Base-by-base conservation (phyloP, 1,140 invertebrate genomes). In the Drosophila hydei region DNA sequence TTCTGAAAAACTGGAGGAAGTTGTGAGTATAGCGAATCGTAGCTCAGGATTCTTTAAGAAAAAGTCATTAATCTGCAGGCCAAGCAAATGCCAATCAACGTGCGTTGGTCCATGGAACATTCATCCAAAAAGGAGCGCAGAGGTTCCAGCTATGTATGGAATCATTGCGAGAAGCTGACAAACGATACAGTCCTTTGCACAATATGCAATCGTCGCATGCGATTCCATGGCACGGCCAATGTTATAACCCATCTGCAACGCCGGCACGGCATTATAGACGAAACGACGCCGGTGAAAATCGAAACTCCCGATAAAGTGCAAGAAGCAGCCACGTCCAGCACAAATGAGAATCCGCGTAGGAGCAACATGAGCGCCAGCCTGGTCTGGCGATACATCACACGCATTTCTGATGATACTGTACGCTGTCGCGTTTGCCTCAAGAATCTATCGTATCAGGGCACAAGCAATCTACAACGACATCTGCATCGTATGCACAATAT, bases 171-270 rank as follows among this genome's bases (percentile, higher is more conserved):
- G 6, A 87, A 79, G 30, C 21, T 83, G 7, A 71, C 73, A 0
- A 58, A 67, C n/a, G 73, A 83, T 16, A 63, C 58, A 18, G 80
- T 83, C 4, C 71, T 68, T 8, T 87, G 83, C 47, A 77, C 68
- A 14, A 36, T 87, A n/a, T 87, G 83, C 48, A 60, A 61, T 21
- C 61, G 77, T 38, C 48, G 62, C 1, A 87, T 87, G 83, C 70
- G 65, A 3, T 87, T 79, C 47, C 83, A 87, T 58, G 83, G 83
- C n/a, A 87, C 83, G 1, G 83, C 83, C 4, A 87, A 87, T 50
- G 74, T 83, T 9, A 87, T 87, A n/a, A 83, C 79, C 12, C 83
- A 87, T 59, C 50, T 87, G 9, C 76, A 83, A 21, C 67, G 79
- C 0, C 51, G 56, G 12, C 83, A 87, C 36, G 69, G 75, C 48